Conservation (phyloP, 92 coral and sea anemone genomes). For the Siderastrea siderea region DNA sequence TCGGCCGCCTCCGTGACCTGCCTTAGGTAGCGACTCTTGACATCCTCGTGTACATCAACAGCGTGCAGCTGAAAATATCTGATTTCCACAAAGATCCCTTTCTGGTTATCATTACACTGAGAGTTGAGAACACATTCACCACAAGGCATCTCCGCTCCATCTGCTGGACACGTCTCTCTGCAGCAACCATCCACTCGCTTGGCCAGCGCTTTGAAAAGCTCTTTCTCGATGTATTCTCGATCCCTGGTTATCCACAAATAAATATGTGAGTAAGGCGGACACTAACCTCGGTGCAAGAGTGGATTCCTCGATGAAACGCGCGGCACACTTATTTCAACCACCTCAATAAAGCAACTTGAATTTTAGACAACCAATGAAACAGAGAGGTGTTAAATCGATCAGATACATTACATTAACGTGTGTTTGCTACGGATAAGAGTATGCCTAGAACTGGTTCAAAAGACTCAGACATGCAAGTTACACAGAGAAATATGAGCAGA, state of each 20-base stretch:
- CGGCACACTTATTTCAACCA: too few relatives aligned
- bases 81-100: constrained; percentile 87
- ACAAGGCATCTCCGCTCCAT: constrained; percentile 38
- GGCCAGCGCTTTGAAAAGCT: constrained; percentile 64
- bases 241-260: constrained; percentile 23
- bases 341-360: too few relatives aligned
- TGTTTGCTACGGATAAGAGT: too few relatives aligned
- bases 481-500: too few relatives aligned
- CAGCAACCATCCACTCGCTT: constrained; percentile 78
- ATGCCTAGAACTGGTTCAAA: too few relatives aligned
- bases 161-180: constrained; percentile 42
- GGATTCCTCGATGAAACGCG: too few relatives aligned
- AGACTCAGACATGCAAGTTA: too few relatives aligned
- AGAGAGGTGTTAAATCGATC: too few relatives aligned
- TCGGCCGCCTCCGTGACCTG: constrained; percentile 91
- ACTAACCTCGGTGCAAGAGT: too few relatives aligned
- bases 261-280: neutral
- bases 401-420: too few relatives aligned
- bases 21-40: constrained; percentile 83
- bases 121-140: constrained; percentile 10
- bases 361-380: too few relatives aligned
- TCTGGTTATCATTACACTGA: constrained; percentile 70
- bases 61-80: constrained; percentile 87
- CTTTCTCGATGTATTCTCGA: constrained; percentile 52
- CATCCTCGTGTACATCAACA: constrained; percentile 85